Conservation (phyloP, 2,113 vertebrate species). For the Gopherus flavomarginatus region DNA sequence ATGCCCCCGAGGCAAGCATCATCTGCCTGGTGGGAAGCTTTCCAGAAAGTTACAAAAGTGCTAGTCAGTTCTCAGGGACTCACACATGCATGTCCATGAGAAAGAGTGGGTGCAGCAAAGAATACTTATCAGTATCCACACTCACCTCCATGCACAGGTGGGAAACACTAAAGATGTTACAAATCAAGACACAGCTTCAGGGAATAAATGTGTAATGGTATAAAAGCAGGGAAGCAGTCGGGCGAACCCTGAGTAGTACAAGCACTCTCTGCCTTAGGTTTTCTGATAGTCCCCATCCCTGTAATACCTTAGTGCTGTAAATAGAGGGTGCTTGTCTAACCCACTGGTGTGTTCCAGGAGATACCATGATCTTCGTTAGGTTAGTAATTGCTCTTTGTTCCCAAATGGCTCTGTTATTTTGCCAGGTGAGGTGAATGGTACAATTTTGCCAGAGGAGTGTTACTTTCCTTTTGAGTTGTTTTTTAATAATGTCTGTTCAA, state of each 20-base stretch:
- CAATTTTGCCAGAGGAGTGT: not conserved
- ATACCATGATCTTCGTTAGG: slow-evolving; percentile 9
- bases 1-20: not conserved
- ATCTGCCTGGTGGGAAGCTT: not conserved
- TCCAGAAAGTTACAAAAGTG: not conserved
- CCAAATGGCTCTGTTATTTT: not conserved
- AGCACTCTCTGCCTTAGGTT: not conserved
- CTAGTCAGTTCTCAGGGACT: not conserved
- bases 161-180: not conserved
- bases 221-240: not conserved
- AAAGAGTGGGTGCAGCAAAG: not conserved
- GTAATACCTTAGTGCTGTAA: not conserved
- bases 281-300: not conserved
- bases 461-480: not conserved
- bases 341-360: not conserved
- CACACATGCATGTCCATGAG: not conserved
- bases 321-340: rapidly evolving
- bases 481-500: not conserved
- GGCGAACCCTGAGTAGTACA: not conserved
- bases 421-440: not conserved
- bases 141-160: not conserved
- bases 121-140: not conserved
- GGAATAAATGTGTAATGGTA: not conserved
- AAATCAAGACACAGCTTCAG: not conserved
- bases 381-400: slow-evolving; percentile 11